Conservation (phyloP, 2,113 vertebrate genomes). For the Albula goreensis region DNA sequence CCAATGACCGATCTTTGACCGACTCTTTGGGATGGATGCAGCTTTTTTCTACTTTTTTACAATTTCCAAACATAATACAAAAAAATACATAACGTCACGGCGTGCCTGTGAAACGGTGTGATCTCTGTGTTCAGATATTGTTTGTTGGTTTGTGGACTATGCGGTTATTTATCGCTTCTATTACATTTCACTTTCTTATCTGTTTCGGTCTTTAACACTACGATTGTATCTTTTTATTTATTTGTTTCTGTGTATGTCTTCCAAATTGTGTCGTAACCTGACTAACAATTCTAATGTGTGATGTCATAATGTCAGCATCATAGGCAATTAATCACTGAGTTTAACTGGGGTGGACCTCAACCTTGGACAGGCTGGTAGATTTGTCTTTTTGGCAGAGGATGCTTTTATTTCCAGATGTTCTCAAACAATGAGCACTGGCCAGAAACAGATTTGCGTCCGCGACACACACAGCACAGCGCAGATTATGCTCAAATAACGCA, state of each 20-base stretch:
- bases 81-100: not conserved
- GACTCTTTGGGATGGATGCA: not conserved
- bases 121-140: not conserved
- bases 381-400: not conserved
- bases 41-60: not conserved
- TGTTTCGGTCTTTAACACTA: not conserved
- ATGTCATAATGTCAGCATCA: not conserved
- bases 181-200: not conserved
- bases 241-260: not conserved
- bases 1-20: not conserved
- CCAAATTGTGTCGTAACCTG: not conserved
- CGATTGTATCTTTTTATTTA: not conserved
- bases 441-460: not conserved
- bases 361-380: not conserved
- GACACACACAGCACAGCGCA: not conserved
- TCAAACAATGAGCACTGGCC: not conserved
- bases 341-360: slow-evolving; percentile 10
- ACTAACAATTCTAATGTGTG: slow-evolving; percentile 12
- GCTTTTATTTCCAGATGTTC: not conserved
- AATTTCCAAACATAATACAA: not conserved
- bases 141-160: not conserved
- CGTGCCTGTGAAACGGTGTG: not conserved
- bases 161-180: not conserved
- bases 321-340: not conserved
- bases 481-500: not conserved